Base-by-base conservation (phyloP, 2,888 invertebrate genomes). In the Liodrosophila aerea region DNA sequence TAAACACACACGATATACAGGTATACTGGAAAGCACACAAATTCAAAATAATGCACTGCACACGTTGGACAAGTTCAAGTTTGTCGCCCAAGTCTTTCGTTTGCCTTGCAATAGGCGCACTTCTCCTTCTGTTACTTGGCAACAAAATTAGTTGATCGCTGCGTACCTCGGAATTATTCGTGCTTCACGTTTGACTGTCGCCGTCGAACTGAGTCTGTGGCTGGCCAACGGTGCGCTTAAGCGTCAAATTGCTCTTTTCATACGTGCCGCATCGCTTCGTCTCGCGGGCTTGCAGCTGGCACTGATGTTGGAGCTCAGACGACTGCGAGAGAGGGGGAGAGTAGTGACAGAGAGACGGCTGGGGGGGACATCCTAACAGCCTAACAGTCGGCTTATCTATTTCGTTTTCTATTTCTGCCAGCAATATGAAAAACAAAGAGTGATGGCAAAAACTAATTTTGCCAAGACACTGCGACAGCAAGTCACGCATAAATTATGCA, bases 111-210 rank as follows among this genome's bases (percentile, higher is more conserved):
- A 36, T 39, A 29, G 44, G 53, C 57, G 57, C 56, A 29, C 33
- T 53, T 39, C 37, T 40, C 47, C 49, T 33, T 18, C 52, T 40
- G 22, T 22, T 22, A 4, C 22, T n/a, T 22, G 22, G 3, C 5
- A 22, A 4, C 22, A 22, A 22, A 4, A 4, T 56, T 51, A 15
- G 39, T 41, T 31, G 37, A 39, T 63, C 44, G 44, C 30, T 59
- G 63, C 54, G 61, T 45, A 64, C 41, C 39, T 53, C 54, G 53
- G 50, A 65, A 30, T 47, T 36, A 43, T 61, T 80, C 73, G 81
- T 89, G 87, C 77, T 85, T 76, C 78, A 58, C 85, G 87, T 85
- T 82, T 74, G 85, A 78, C 85, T 77, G 88, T 87, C 86, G 85
- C 76, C 81, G 78, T 82, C 74, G 78, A 80, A 89, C 88, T 89